Evolutionary conservation across 2,888 invertebrate species (phyloP).

Genomic region (Reticulitermes lucifugus): DNA sequence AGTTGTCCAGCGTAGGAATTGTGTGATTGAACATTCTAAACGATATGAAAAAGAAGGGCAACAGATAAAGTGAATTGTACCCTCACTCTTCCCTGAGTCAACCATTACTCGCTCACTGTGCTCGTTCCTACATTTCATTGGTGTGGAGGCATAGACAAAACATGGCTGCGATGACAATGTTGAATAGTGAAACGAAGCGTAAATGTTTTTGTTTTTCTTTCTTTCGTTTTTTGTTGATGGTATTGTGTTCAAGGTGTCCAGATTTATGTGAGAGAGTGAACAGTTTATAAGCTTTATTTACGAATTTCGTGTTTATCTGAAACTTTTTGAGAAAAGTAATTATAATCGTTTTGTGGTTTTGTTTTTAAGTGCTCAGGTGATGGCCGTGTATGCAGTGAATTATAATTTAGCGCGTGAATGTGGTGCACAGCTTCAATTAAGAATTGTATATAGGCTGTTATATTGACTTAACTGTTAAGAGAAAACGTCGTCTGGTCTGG

Average conservation of each 20-base stretch:
- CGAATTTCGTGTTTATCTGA: background rate
- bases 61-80: too few species aligned
- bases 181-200: constrained; percentile 28
- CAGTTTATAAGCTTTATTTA: background rate
- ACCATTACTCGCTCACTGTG: background rate
- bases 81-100: background rate
- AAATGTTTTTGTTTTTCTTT: background rate
- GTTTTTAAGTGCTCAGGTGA: background rate
- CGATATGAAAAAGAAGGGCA: too few species aligned
- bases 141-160: constrained; percentile 3
- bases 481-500: too few species aligned
- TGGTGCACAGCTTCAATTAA: background rate
- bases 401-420: background rate
- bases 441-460: background rate
- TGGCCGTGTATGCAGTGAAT: background rate
- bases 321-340: background rate
- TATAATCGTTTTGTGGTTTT: background rate
- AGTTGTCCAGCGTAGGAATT: too few species aligned
- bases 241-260: background rate
- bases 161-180: constrained; percentile 37
- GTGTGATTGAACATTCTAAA: too few species aligned
- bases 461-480: background rate
- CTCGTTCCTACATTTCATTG: constrained; percentile 7
- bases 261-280: constrained; percentile 4
- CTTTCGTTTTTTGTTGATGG: background rate